Percentiles rank a stretch among this genome's conserved stretches.
phyloP scores from a whole-genome alignment of 2,888 invertebrate species.

The Aspidiotus destructor region DNA sequence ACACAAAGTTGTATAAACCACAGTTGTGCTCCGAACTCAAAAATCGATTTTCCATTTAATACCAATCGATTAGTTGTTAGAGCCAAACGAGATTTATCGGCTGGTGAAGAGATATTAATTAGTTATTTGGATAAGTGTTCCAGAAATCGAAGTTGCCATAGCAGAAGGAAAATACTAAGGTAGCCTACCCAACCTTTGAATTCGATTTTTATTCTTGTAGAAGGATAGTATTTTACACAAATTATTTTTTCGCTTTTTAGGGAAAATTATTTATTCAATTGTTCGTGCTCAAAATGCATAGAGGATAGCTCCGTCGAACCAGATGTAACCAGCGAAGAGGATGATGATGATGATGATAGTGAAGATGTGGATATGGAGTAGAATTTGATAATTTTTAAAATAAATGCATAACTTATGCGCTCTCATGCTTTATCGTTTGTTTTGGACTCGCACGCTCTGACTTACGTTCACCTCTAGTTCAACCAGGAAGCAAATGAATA shows the following conservation, averaged over 20 bases:
- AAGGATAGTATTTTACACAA: too few relatives aligned
- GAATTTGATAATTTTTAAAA: neutral
- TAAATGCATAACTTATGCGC: too few relatives aligned
- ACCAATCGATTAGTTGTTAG: constrained; percentile 65
- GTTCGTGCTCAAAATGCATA: constrained; percentile 70
- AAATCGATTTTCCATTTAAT: constrained; percentile 71
- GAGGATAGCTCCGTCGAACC: constrained; percentile 59
- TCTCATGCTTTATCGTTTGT: too few relatives aligned
- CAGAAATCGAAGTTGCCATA: constrained; percentile 68
- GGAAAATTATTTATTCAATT: constrained; percentile 71
- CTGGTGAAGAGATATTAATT: constrained; percentile 80
- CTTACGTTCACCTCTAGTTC: too few relatives aligned
- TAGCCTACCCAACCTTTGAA: constrained; percentile 37
- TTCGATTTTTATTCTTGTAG: neutral
- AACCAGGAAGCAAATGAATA: too few relatives aligned
- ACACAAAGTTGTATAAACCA: constrained; percentile 88
- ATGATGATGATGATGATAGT: constrained; percentile 52
- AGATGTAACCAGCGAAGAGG: constrained; percentile 72
- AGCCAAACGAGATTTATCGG: constrained; percentile 59
- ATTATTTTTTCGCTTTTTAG: constrained; percentile 41
- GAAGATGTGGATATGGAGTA: neutral
- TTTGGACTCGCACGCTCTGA: too few relatives aligned
- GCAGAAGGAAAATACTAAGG: constrained; percentile 66
- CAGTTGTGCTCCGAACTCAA: constrained; percentile 82
- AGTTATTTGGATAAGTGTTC: constrained; percentile 83